Evolutionary conservation across 2,113 vertebrate species (phyloP).

Genomic region (Salvelinus namaycush): DNA sequence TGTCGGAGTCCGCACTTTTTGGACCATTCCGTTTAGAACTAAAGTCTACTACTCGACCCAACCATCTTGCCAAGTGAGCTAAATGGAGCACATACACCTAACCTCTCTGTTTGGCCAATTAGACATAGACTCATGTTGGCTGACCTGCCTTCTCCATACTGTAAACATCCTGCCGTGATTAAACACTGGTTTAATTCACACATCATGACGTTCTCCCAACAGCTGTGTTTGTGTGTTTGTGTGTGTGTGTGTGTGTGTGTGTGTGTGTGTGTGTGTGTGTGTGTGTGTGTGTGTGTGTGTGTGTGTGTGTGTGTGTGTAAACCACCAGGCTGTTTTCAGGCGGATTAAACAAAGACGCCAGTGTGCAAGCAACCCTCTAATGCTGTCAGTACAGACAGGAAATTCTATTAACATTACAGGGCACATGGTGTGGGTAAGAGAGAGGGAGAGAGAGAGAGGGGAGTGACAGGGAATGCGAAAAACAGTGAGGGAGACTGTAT

Average conservation of each 20-base stretch:
- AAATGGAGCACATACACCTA: too few relatives aligned
- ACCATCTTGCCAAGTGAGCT: too few relatives aligned
- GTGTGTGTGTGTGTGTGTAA: slow-evolving; percentile 45
- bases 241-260: slow-evolving; percentile 36
- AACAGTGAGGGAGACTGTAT: neutral
- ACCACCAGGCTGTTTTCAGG: slow-evolving; percentile 55
- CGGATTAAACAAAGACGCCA: slow-evolving; percentile 67
- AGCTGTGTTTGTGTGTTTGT: slow-evolving; percentile 30
- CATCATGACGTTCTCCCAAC: slow-evolving; percentile 47
- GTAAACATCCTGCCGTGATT: slow-evolving; percentile 28
- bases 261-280: slow-evolving; percentile 32
- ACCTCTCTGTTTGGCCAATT: too few relatives aligned
- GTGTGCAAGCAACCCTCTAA: slow-evolving; percentile 51
- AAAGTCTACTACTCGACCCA: too few relatives aligned
- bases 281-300: slow-evolving; percentile 32
- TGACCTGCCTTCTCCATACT: neutral
- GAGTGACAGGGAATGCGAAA: neutral
- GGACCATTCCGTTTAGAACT: neutral
- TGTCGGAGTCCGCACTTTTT: neutral
- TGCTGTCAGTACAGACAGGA: slow-evolving; percentile 44
- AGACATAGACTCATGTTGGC: too few relatives aligned
- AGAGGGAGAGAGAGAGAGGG: slow-evolving; percentile 7
- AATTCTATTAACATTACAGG: slow-evolving; percentile 35
- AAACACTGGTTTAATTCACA: slow-evolving; percentile 56
- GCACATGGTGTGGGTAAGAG: slow-evolving; percentile 11